Base-by-base conservation (phyloP, 2,888 invertebrate genomes). In the Tetanocera ferruginea region DNA sequence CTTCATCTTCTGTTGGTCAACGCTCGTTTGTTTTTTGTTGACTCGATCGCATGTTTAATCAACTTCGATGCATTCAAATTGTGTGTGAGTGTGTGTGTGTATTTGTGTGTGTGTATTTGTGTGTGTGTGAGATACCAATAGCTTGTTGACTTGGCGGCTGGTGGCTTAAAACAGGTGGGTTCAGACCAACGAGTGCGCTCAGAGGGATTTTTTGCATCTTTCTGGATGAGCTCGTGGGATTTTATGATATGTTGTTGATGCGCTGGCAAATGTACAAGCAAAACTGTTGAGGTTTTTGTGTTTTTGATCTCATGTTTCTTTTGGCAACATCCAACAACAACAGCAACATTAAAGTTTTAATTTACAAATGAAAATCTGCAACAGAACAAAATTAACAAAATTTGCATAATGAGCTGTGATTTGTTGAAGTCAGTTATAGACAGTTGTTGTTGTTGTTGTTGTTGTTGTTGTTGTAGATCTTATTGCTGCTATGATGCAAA, bases 341-440 rank as follows among this genome's bases (percentile, higher is more conserved):
- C 72, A 57, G 31, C 55, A 57, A 37, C 25, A 70, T 34, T 25
- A 43, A 57, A 55, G 67, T 67, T 75, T 75, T 55, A 67, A 67
- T 75, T 57, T 67, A 75, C 66, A 66, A 67, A 67, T 67, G 67
- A 66, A 67, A 17, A 43, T 43, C 19, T 19, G 4, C n/a, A 67
- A 23, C 67, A 49, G 2, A 31, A 31, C 28, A 62, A 14, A 62
- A 62, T 5, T 1, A 17, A 9, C 19, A 49, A 62, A 43, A 49
- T 43, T 67, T 67, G 25, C 60, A 55, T 75, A 75, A 75, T 75
- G 75, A 75, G 67, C 75, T 75, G 66, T 55, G 75, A 75, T 75
- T 75, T 66, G 75, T 67, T 67, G 57, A 25, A 60, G 14, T 60
- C 28, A 28, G 11, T 60, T 23, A 25, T 57, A 19, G 52, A 11